A percentile compares a stretch with the other conserved stretches of the same genome.
phyloP scores from a whole-genome alignment of 1,140 invertebrate genomes.

The Caenorhabditis briggsae region DNA sequence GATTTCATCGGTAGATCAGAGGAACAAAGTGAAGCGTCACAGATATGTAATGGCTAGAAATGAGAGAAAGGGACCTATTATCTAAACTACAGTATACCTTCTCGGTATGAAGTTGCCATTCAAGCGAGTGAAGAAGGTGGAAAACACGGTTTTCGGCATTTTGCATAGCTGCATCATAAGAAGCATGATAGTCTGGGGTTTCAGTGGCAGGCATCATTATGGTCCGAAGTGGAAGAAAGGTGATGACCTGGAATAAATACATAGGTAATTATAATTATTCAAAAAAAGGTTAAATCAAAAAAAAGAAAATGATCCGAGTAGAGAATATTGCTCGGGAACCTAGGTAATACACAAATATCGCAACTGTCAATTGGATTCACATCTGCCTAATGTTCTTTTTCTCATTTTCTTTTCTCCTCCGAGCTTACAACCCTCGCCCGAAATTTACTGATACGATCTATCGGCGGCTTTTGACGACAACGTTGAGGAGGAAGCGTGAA shows the following conservation, averaged over 20 bases:
- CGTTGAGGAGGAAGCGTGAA: slow-evolving; percentile 7
- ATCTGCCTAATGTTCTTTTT: slow-evolving; percentile 9
- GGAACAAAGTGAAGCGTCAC: too few species aligned
- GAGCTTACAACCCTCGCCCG: slow-evolving; percentile 18
- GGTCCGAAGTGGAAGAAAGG: background rate
- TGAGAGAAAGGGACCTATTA: background rate
- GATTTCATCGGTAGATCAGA: background rate
- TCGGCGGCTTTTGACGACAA: background rate
- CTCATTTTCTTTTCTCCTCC: background rate
- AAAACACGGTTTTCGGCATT: slow-evolving; percentile 58
- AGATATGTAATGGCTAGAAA: background rate
- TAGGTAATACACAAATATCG: slow-evolving; percentile 13
- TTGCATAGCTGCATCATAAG: slow-evolving; percentile 51
- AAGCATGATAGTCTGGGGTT: slow-evolving; percentile 10
- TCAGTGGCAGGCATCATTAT: slow-evolving; percentile 48
- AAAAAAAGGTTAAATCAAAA: background rate
- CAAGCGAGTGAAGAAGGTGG: slow-evolving; percentile 54
- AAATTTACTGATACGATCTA: background rate
- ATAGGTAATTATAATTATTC: too few species aligned
- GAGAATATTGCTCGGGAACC: background rate
- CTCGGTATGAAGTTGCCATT: slow-evolving; percentile 57
- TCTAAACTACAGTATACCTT: slow-evolving; percentile 3
- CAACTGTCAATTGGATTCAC: slow-evolving; percentile 29
- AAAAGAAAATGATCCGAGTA: too few species aligned
- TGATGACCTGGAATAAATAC: slow-evolving; percentile 27